phyloP scores from a whole-genome alignment of 2,888 invertebrate genomes.

The Dynastes maya region DNA sequence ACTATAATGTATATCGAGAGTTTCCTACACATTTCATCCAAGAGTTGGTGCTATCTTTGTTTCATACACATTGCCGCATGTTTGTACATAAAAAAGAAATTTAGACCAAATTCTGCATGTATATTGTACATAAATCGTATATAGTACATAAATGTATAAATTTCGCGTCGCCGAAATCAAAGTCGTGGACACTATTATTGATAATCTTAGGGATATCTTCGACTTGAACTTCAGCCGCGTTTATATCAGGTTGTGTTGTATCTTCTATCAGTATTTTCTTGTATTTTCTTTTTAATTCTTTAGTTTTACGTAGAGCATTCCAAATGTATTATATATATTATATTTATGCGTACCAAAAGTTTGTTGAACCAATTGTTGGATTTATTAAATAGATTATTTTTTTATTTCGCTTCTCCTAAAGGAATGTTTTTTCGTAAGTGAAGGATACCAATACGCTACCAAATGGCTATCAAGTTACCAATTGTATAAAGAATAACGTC shows the following conservation, averaged over 20 bases:
- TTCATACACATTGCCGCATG: slow-evolving; percentile 49
- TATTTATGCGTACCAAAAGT: slow-evolving; percentile 31
- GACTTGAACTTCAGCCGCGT: slow-evolving; percentile 29
- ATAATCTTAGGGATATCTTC: slow-evolving; percentile 18
- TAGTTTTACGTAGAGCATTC: slow-evolving; percentile 34
- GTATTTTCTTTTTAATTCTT: slow-evolving; percentile 13
- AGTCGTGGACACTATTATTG: slow-evolving; percentile 21
- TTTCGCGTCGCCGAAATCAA: slow-evolving; percentile 36
- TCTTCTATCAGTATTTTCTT: slow-evolving; percentile 42
- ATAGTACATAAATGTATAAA: slow-evolving; percentile 48
- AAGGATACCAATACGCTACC: slow-evolving; percentile 44
- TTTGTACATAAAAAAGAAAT: slow-evolving; percentile 48
- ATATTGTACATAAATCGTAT: slow-evolving; percentile 52
- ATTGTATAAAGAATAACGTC: slow-evolving; percentile 49
- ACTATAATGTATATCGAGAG: slow-evolving; percentile 31
- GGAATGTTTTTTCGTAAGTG: slow-evolving; percentile 18
- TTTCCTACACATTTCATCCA: slow-evolving; percentile 42
- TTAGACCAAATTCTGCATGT: slow-evolving; percentile 51
- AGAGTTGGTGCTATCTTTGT: slow-evolving; percentile 48
- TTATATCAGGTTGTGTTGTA: slow-evolving; percentile 34
- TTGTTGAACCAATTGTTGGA: slow-evolving; percentile 30
- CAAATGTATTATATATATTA: slow-evolving; percentile 12
- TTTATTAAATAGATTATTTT: slow-evolving; percentile 36
- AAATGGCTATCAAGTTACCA: slow-evolving; percentile 52
- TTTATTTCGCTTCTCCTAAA: slow-evolving; percentile 29